phyloP scores from a whole-genome alignment of 2,113 vertebrate species.

The Mus musculus region DNA sequence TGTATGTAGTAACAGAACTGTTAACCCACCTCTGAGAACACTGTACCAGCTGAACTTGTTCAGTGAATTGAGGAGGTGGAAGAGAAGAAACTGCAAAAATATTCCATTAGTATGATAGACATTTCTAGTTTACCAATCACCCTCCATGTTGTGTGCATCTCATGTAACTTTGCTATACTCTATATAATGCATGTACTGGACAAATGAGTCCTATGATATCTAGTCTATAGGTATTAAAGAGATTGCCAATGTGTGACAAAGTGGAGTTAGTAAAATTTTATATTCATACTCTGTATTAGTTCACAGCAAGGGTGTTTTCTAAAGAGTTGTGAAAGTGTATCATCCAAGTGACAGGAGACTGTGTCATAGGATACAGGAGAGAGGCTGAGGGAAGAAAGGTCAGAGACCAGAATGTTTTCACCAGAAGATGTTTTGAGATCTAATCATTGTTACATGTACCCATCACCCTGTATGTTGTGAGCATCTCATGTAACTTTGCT shows the following conservation, averaged over 20 bases:
- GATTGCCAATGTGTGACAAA: slow-evolving; percentile 65
- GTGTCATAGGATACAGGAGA: neutral
- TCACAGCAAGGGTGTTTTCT: slow-evolving; percentile 54
- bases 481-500: too few species aligned
- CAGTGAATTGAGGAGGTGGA: slow-evolving; percentile 6
- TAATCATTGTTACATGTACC: neutral
- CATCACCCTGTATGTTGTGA: too few species aligned
- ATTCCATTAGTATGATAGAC: slow-evolving; percentile 3
- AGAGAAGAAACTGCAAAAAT: slow-evolving; percentile 31
- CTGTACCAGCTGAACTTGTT: neutral
- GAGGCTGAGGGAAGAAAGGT: neutral
- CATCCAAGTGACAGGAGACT: neutral
- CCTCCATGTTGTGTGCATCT: slow-evolving; percentile 35
- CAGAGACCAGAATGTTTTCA: neutral
- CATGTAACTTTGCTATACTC: neutral
- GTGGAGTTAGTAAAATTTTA: slow-evolving; percentile 61
- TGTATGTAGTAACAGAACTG: slow-evolving; percentile 38
- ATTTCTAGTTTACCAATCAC: slow-evolving; percentile 4
- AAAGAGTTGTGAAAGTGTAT: slow-evolving; percentile 22
- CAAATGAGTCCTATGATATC: slow-evolving; percentile 47
- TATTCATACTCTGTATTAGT: slow-evolving; percentile 53
- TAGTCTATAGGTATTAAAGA: slow-evolving; percentile 66
- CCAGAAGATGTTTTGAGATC: slow-evolving; percentile 58
- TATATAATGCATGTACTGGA: slow-evolving; percentile 62
- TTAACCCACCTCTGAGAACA: slow-evolving; percentile 11